Conservation (phyloP, 2,797 vertebrate genomes). For the Trematomus bernacchii region DNA sequence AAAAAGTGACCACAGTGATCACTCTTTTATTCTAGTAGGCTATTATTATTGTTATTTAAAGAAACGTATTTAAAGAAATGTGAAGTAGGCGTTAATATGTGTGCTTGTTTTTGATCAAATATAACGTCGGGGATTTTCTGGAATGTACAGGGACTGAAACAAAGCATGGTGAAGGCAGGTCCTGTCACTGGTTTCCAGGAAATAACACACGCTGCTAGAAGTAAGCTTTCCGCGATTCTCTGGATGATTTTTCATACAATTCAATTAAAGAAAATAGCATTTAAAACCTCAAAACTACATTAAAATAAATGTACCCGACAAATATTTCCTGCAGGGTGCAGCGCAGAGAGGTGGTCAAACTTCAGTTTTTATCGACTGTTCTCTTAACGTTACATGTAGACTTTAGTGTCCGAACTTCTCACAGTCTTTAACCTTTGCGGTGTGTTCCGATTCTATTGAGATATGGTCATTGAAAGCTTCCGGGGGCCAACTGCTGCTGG, state of each 20-base stretch:
- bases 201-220: background rate
- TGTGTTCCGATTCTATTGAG: conserved; percentile 61
- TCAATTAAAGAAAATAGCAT: background rate
- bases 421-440: conserved; percentile 7
- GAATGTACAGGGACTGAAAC: background rate
- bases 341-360: conserved; percentile 14
- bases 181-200: background rate
- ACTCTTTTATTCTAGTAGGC: background rate
- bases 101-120: background rate
- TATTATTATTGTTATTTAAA: background rate
- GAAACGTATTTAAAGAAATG: too few relatives aligned
- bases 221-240: too few relatives aligned
- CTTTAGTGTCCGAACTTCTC: background rate
- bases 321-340: conserved; percentile 59
- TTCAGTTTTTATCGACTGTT: background rate
- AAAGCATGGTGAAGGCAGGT: background rate
- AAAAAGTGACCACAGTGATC: conserved; percentile 22
- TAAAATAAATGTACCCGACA: background rate
- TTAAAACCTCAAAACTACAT: background rate
- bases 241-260: background rate
- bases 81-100: fast-evolving
- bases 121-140: background rate
- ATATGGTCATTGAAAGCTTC: conserved; percentile 76
- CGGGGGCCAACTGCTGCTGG: conserved; percentile 60
- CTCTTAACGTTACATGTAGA: background rate